phyloP scores from a whole-genome alignment of 2,113 vertebrate genomes.

The Perca fluviatilis region DNA sequence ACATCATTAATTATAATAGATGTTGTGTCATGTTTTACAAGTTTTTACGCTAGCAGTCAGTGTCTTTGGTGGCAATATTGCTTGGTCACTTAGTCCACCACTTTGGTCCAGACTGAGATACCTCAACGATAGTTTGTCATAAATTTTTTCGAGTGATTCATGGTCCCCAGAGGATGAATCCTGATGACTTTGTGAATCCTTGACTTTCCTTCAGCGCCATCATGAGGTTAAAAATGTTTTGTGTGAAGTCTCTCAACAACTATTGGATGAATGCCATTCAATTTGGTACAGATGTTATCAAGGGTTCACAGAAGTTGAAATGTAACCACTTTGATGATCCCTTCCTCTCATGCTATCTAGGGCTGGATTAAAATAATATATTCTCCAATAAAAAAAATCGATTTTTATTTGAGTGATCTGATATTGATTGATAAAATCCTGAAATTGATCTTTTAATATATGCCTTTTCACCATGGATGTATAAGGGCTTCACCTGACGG shows the following conservation, averaged over 20 bases:
- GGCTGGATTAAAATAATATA: too few relatives aligned
- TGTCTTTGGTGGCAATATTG: not conserved
- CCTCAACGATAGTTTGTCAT: not conserved
- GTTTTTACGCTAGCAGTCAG: not conserved
- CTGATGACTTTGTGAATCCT: not conserved
- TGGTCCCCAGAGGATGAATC: not conserved
- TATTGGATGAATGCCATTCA: not conserved
- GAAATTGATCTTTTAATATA: too few relatives aligned
- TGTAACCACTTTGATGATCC: not conserved
- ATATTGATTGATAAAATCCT: too few relatives aligned
- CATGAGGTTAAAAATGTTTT: not conserved
- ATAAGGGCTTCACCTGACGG: too few relatives aligned
- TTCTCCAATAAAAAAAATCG: too few relatives aligned
- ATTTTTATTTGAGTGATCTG: too few relatives aligned
- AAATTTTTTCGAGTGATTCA: not conserved
- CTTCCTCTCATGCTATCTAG: too few relatives aligned
- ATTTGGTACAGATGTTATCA: not conserved
- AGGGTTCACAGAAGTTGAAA: not conserved
- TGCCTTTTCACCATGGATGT: too few relatives aligned
- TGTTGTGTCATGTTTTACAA: slow-evolving; percentile 28
- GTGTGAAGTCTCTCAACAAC: too few relatives aligned
- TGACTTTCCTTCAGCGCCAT: not conserved
- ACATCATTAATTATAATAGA: not conserved
- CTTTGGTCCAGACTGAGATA: not conserved
- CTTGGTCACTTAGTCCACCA: not conserved